Evolutionary conservation across 2,797 vertebrate genomes (phyloP).

Genomic region (Distichodus sexfasciatus): DNA sequence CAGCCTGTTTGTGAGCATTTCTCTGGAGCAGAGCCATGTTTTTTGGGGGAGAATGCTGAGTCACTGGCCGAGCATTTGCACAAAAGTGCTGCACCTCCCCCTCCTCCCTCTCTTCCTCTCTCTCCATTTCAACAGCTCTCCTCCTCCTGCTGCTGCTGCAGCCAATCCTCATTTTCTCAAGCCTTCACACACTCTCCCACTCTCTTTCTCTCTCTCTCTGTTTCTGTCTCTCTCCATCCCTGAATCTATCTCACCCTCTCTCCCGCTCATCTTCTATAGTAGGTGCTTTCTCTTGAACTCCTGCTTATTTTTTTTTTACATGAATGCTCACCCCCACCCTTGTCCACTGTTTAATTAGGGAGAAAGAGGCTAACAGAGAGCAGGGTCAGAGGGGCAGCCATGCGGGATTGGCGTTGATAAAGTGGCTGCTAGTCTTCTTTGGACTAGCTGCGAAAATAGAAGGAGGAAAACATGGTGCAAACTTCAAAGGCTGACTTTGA

Average conservation of each 20-base stretch:
- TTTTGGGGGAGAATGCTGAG: conserved; percentile 66
- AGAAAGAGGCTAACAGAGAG: conserved; percentile 48
- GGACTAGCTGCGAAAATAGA: not conserved
- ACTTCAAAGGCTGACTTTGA: conserved; percentile 50
- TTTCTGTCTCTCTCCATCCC: not conserved
- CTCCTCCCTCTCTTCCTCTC: conserved; percentile 21
- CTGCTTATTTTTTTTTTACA: not conserved
- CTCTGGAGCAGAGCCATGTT: conserved; percentile 41
- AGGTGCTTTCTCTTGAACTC: conserved; percentile 11
- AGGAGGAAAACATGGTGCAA: not conserved
- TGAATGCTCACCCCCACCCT: conserved; percentile 5
- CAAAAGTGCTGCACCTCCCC: conserved; percentile 53
- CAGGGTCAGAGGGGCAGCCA: conserved; percentile 54
- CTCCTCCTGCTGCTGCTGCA: conserved; percentile 25
- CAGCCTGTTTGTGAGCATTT: conserved; percentile 13
- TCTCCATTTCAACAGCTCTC: conserved; percentile 41
- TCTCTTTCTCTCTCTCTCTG: conserved; percentile 33
- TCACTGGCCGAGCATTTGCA: conserved; percentile 59
- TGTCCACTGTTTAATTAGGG: conserved; percentile 65
- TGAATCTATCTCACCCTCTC: not conserved
- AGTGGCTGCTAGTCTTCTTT: conserved; percentile 51
- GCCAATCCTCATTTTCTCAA: conserved; percentile 44
- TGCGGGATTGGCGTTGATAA: conserved; percentile 60
- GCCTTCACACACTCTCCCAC: conserved; percentile 18
- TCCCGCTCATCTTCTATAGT: too few relatives aligned